Evolutionary conservation across 2,888 invertebrate species (phyloP).

Genomic region (Eledone cirrhosa): DNA sequence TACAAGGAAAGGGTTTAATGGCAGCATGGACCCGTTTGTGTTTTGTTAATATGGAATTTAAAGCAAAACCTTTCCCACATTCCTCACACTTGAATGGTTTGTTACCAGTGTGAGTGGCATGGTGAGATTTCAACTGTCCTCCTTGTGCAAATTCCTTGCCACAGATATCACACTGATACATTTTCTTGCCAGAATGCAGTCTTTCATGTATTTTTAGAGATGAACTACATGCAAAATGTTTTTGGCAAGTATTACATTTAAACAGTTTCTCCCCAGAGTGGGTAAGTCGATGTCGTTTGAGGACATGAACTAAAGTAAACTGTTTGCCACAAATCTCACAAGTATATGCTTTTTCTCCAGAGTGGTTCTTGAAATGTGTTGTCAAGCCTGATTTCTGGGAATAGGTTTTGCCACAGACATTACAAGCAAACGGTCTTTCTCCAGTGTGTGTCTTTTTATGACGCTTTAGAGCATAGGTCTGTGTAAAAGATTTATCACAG

Average conservation of each 20-base stretch:
- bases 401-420: too few relatives aligned
- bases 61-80: neutral
- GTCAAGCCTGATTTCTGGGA: too few relatives aligned
- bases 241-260: neutral
- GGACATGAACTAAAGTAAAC: neutral
- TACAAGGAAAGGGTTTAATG: neutral
- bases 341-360: neutral
- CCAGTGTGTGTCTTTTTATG: too few relatives aligned
- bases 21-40: neutral
- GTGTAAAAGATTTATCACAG: too few relatives aligned
- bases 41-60: neutral
- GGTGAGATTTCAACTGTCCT: neutral
- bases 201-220: neutral
- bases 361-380: too few relatives aligned
- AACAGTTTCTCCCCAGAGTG: conserved; percentile 10
- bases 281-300: neutral
- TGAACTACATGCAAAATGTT: neutral
- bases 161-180: neutral
- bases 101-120: neutral
- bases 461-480: too few relatives aligned
- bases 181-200: conserved; percentile 3
- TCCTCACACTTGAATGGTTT: neutral
- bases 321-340: conserved; percentile 11
- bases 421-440: too few relatives aligned
- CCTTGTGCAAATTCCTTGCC: neutral